Evolutionary conservation across 2,888 invertebrate genomes (phyloP).

Genomic region (Tanytarsus gracilentus): DNA sequence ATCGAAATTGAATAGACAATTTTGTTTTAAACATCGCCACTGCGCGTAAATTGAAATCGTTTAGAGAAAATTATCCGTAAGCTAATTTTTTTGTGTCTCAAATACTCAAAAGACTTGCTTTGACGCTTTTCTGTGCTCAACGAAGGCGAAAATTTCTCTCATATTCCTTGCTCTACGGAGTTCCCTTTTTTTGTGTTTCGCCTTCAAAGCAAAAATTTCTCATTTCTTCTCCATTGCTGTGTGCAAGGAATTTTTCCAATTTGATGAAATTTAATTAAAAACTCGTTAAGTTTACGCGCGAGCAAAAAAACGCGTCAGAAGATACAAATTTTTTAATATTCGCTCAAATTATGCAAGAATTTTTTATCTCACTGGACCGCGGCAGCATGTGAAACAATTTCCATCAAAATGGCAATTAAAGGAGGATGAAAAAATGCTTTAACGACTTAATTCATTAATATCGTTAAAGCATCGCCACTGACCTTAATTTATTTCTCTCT

Average conservation of each 20-base stretch:
- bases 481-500: not conserved
- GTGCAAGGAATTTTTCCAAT: constrained; percentile 22
- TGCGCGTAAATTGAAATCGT: too few species aligned
- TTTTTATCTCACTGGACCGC: too few species aligned
- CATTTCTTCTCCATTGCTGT: not conserved
- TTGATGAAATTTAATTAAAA: constrained; percentile 26
- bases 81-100: too few species aligned
- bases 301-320: not conserved
- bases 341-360: constrained; percentile 12
- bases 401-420: too few species aligned
- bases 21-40: too few species aligned
- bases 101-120: constrained; percentile 21
- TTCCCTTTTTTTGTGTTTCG: not conserved
- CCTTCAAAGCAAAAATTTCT: constrained; percentile 15
- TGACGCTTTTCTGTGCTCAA: constrained; percentile 24
- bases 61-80: too few species aligned
- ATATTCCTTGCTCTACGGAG: not conserved
- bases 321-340: too few species aligned
- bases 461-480: not conserved
- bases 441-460: too few species aligned
- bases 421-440: too few species aligned
- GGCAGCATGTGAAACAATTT: too few species aligned
- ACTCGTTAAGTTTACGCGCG: constrained; percentile 11
- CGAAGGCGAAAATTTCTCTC: constrained; percentile 21
- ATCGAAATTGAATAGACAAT: too few species aligned